Base-by-base conservation (phyloP, 2,113 vertebrate genomes). In the Tiliqua scincoides region DNA sequence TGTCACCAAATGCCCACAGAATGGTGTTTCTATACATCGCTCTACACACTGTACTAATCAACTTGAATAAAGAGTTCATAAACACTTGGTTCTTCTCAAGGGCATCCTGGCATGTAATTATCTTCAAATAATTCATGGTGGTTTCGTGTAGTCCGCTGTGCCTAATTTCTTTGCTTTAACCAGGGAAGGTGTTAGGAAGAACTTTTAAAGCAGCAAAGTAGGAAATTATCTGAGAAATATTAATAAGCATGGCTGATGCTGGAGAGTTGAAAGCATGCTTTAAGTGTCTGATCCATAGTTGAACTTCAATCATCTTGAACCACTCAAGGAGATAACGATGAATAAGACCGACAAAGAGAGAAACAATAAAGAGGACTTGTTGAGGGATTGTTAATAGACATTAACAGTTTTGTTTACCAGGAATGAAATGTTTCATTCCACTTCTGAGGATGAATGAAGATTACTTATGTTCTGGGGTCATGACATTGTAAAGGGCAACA, bases 251-350 rank as follows among this genome's bases (percentile, higher is more conserved):
- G 68, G 84, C 27, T 89, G 83, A 79, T 67, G 37, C 37, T 27
- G 85, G 59, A 88, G 88, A 62, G 27, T 67, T 89, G 68, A 94
- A 93, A 92, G 67, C n/a, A 67, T 76, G 59, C 20, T 85, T 37
- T 72, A 91, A 93, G 70, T 93, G 81, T 92, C 92, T 94, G 94
- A 92, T 93, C 85, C 85, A 79, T 89, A 88, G 83, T 59, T 90
- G 65, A 83, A 40, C 76, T 84, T 93, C 27, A 85, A 63, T 87
- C 67, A 84, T 65, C 35, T 87, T 62, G 70, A 93, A 89, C 85
- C 87, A 87, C 32, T 76, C 40, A 90, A 87, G 89, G 1, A 79
- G 52, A 74, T 84, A 86, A 9, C 43, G 30, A 11, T 9, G 70
- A 74, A 48, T 79, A 75, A 93, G 89, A 89, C 4, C 32, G 83